Conservation (phyloP, 2,888 invertebrate species). For the Hypena proboscidalis region DNA sequence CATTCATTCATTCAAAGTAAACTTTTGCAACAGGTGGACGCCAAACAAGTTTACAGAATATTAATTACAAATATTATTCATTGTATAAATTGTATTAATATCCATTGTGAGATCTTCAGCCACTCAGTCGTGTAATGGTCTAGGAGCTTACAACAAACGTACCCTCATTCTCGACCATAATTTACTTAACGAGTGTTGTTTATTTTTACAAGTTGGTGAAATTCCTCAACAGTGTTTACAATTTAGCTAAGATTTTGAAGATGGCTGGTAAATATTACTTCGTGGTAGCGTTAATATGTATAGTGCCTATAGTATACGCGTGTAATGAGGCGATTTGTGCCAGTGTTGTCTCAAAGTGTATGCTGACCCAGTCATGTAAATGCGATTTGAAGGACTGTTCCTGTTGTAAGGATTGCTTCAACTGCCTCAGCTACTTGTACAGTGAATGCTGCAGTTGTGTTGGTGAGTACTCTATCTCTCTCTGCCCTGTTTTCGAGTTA, state of each 20-base stretch:
- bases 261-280: slow-evolving; percentile 73
- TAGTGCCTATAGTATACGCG: slow-evolving; percentile 72
- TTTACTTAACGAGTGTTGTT: slow-evolving; percentile 42
- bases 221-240: slow-evolving; percentile 50
- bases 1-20: slow-evolving; percentile 16
- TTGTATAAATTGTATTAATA: background rate
- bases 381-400: slow-evolving; percentile 96
- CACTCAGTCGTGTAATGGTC: background rate
- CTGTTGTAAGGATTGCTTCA: slow-evolving; percentile 97
- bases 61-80: background rate
- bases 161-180: background rate
- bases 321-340: slow-evolving; percentile 98
- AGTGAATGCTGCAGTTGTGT: slow-evolving; percentile 98
- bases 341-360: slow-evolving; percentile 97
- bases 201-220: slow-evolving; percentile 51
- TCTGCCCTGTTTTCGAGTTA: too few relatives aligned
- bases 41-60: background rate
- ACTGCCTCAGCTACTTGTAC: slow-evolving; percentile 94
- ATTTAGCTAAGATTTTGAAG: slow-evolving; percentile 40
- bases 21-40: slow-evolving; percentile 7
- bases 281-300: slow-evolving; percentile 61
- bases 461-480: slow-evolving; percentile 88
- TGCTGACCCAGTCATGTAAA: slow-evolving; percentile 98
- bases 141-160: background rate
- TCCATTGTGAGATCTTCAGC: background rate